Conservation (phyloP, 2,113 vertebrate genomes). For the Trematocara zebra region DNA sequence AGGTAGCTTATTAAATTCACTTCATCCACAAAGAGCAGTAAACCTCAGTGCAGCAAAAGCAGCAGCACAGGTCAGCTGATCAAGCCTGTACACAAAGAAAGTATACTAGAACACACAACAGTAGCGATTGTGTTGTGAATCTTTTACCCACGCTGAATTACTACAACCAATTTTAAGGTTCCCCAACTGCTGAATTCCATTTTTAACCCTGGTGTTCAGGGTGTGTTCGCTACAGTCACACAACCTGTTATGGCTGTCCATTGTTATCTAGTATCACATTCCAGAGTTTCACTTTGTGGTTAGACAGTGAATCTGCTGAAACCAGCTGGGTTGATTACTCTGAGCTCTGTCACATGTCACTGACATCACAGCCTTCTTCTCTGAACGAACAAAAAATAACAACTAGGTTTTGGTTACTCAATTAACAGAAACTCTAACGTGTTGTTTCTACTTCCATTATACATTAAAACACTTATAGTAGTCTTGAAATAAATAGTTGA, state of each 20-base stretch:
- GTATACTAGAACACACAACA: not conserved
- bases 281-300: not conserved
- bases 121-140: rapidly evolving
- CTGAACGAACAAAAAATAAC: not conserved
- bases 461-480: not conserved
- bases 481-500: not conserved
- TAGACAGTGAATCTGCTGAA: not conserved
- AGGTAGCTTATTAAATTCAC: not conserved
- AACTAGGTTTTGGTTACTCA: not conserved
- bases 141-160: not conserved
- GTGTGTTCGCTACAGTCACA: not conserved
- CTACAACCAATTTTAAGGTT: not conserved
- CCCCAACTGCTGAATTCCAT: not conserved
- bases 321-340: not conserved
- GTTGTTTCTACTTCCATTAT: not conserved
- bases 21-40: not conserved
- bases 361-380: not conserved
- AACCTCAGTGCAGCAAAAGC: not conserved
- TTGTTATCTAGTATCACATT: constrained; percentile 19
- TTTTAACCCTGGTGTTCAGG: not conserved
- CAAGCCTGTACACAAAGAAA: not conserved
- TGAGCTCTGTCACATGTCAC: not conserved
- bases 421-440: not conserved
- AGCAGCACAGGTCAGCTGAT: not conserved
- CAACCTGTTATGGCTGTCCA: not conserved